A percentile compares a stretch with the other conserved stretches of the same genome.
phyloP scores from a whole-genome alignment of 1,140 invertebrate genomes.

The Chrysopa pallens region DNA sequence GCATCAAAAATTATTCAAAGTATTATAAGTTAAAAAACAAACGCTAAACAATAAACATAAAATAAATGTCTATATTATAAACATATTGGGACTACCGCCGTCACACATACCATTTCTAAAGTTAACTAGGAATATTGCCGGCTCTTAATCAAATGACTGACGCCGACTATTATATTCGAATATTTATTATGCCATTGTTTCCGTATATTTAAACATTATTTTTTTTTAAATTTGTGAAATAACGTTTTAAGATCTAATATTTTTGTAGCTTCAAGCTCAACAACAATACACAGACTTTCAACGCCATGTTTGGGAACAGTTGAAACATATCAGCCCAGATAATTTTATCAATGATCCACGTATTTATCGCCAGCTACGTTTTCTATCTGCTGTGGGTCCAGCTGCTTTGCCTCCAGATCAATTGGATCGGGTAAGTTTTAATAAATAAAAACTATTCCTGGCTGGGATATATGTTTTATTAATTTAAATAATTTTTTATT shows the following conservation, averaged over 20 bases:
- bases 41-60: too few relatives aligned
- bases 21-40: too few relatives aligned
- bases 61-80: too few relatives aligned
- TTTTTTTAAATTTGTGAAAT: neutral
- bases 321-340: conserved; percentile 42
- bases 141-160: too few relatives aligned
- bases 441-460: neutral
- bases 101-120: too few relatives aligned
- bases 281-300: conserved; percentile 64
- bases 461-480: neutral
- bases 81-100: too few relatives aligned
- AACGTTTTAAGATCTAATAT: neutral
- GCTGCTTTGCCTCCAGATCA: conserved; percentile 68
- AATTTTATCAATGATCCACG: conserved; percentile 42
- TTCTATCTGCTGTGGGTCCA: conserved; percentile 64
- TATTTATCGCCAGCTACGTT: conserved; percentile 53
- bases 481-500: conserved; percentile 8
- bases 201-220: too few relatives aligned
- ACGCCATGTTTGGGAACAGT: conserved; percentile 50
- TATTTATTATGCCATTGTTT: too few relatives aligned
- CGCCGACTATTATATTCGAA: too few relatives aligned
- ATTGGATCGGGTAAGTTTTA: conserved; percentile 52
- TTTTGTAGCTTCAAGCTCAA: conserved; percentile 50
- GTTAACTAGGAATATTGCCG: too few relatives aligned
- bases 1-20: too few relatives aligned